Evolutionary conservation across 2,888 invertebrate genomes (phyloP), one percentile per base, ranked within the genome.

Genomic region (Melanargia galathea): DNA sequence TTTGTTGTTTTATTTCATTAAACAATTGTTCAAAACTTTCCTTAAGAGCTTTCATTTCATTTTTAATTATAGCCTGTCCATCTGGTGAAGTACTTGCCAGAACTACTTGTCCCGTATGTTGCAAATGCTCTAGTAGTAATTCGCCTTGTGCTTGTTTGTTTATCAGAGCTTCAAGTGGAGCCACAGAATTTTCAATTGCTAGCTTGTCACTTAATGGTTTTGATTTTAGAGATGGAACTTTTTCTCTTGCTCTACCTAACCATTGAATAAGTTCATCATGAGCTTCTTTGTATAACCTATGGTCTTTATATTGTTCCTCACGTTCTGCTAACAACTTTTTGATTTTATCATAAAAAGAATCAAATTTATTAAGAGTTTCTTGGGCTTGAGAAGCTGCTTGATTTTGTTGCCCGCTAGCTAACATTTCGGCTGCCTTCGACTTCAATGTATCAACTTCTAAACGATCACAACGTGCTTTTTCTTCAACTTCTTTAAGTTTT

Each of bases 111-210:
- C 97, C 97, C 13, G 96, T 96, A 73, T 97, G 97, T 69, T 96
- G 95, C 52, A 97, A 89, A 81, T 97, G 96, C 80, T 98, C 97
- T 7, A 97, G 92, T 56, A 97, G 86, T 0, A 97, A 87, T 81
- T 97, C 97, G 3, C 98, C 98, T 89, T 97, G 97, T 6, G 97
- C 96, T 86, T 97, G 96, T 78, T 97, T 97, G 75, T 97, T 97
- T 30, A 97, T 90, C 35, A 97, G 84, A 60, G 95, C 95, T 75
- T 97, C 97, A 48, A 97, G 92, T n/a, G 97, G 97, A 26, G 95
- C 95, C 0, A 97, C 96, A 6, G 97, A 96, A 76, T 96, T 96
- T 81, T 98, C 97, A 69, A 98, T 95, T 0, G 97, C 96, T 63
- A 97, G 80, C 82, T 97, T 97, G 75, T 97, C 97, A 72, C 96